These are phyloP conservation scores for Acrocephalus arundinaceus DNA, from an alignment of 2,113 vertebrate genomes.

Conservation along the genomic window DNA sequence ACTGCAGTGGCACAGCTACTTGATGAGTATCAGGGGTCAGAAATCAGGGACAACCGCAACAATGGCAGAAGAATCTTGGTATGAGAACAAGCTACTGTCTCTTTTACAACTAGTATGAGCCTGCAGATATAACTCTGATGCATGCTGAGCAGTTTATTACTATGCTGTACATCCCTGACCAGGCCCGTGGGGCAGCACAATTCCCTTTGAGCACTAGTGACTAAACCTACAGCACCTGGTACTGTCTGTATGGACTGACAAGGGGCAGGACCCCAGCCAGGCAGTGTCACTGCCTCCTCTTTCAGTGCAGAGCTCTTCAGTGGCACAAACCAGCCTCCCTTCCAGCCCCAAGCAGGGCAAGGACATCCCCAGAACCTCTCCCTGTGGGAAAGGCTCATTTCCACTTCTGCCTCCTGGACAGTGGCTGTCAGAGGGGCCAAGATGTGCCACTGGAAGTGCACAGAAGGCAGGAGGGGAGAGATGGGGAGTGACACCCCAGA, in stretches of 20 bases:
- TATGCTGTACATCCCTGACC: background rate
- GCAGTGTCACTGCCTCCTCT: background rate
- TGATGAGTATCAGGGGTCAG: background rate
- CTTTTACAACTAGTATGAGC: background rate
- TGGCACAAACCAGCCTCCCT: background rate
- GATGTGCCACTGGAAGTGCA: background rate
- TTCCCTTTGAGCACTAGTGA: background rate
- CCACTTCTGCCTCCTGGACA: background rate
- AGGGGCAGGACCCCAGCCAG: background rate
- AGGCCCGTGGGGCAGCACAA: background rate
- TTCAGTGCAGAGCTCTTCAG: background rate
- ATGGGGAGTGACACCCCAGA: background rate
- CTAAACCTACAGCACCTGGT: conserved; percentile 13
- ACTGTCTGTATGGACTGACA: background rate
- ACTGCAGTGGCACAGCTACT: conserved; percentile 16
- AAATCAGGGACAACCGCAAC: background rate
- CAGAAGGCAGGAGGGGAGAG: background rate
- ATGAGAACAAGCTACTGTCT: conserved; percentile 17
- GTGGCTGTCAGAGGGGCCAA: background rate
- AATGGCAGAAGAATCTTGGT: conserved; percentile 5
- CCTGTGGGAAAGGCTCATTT: background rate
- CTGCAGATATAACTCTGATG: background rate
- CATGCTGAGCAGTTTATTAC: background rate
- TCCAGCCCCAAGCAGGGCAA: background rate
- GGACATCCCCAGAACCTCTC: background rate